Evolutionary conservation across 2,113 vertebrate species (phyloP).

Genomic region (Indicator indicator): DNA sequence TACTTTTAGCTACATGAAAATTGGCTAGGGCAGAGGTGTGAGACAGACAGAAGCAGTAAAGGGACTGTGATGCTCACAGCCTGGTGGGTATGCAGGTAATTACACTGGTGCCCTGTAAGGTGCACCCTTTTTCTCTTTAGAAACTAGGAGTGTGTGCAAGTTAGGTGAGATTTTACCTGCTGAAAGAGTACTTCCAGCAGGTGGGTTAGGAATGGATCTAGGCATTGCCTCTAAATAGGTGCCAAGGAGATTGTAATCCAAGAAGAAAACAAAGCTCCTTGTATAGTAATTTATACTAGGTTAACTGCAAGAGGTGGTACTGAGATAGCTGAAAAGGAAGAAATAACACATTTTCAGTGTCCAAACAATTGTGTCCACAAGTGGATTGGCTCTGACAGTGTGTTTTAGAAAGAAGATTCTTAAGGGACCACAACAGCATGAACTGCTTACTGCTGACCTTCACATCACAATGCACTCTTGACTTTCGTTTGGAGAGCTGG

Average conservation of each 20-base stretch:
- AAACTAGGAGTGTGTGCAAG: neutral
- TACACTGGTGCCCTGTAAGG: neutral
- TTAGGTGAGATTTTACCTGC: neutral
- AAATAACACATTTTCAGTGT: neutral
- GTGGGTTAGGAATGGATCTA: neutral
- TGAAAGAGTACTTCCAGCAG: neutral
- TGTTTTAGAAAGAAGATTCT: neutral
- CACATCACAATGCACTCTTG: neutral
- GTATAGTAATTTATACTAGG: neutral
- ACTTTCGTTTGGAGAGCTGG: neutral
- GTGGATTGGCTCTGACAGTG: neutral
- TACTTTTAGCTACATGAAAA: neutral
- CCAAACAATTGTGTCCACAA: neutral
- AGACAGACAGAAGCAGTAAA: neutral
- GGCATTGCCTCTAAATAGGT: neutral
- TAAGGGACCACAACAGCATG: neutral
- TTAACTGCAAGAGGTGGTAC: neutral
- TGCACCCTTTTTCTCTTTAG: neutral
- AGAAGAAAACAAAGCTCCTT: conserved; percentile 5
- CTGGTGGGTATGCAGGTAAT: neutral
- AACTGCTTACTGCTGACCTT: conserved; percentile 7
- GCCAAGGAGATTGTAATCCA: neutral
- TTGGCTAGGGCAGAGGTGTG: neutral
- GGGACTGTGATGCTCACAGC: neutral
- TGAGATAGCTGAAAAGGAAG: conserved; percentile 15